Percentiles rank a stretch among this genome's conserved stretches.
Evolutionary conservation across 1,140 invertebrate genomes (phyloP).

Genomic region (Epicauta chinensis): DNA sequence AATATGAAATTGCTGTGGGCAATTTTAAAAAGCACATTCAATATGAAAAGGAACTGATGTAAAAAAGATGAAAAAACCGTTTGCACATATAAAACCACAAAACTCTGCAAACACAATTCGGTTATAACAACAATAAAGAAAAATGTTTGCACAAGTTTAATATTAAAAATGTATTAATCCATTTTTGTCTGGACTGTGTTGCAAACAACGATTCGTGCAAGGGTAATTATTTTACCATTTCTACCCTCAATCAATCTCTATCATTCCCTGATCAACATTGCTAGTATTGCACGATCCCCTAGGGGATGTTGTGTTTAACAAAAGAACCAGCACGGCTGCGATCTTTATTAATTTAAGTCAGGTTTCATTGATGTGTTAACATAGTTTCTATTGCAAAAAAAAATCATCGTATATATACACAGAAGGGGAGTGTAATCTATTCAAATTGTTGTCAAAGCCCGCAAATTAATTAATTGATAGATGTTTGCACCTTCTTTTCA

Average conservation of each 20-base stretch:
- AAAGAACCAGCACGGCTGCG: slow-evolving; percentile 18
- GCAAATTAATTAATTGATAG: no score
- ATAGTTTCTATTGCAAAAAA: slow-evolving; percentile 12
- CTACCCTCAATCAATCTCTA: slow-evolving; percentile 41
- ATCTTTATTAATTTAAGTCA: slow-evolving; percentile 35
- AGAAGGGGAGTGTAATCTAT: no score
- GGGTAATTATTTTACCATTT: slow-evolving; percentile 41
- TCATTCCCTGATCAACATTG: slow-evolving; percentile 38
- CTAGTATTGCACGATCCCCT: slow-evolving; percentile 13
- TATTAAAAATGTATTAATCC: slow-evolving; percentile 44
- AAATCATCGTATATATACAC: background rate
- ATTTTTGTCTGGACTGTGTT: slow-evolving; percentile 31
- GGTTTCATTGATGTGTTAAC: slow-evolving; percentile 34
- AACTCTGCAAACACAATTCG: slow-evolving; percentile 31
- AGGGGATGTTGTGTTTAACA: slow-evolving; percentile 21
- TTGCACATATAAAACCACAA: slow-evolving; percentile 4
- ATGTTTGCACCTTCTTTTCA: no score
- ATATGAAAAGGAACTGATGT: slow-evolving; percentile 29
- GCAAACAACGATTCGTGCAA: slow-evolving; percentile 30
- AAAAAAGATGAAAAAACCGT: no score
- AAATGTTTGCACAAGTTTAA: slow-evolving; percentile 36
- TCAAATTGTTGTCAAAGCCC: no score
- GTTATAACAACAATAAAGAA: slow-evolving; percentile 32
- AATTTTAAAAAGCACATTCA: slow-evolving; percentile 30
- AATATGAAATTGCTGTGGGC: background rate